A percentile compares a stretch with the other conserved stretches of the same genome.
Evolutionary conservation across 2,888 invertebrate species (phyloP).

Genomic region (Clunio marinus): DNA sequence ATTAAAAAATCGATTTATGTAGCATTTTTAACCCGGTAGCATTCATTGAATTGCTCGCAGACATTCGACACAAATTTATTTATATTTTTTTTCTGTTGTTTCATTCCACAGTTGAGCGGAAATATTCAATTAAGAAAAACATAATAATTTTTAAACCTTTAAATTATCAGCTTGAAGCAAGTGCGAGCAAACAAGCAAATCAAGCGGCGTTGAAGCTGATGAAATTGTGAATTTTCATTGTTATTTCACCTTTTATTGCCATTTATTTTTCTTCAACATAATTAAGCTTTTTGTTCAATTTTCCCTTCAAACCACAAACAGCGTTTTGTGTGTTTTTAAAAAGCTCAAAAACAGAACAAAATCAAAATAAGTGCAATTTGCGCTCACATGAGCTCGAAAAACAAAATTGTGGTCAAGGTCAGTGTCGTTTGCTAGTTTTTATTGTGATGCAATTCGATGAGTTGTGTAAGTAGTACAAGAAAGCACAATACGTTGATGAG

Average conservation of each 20-base stretch:
- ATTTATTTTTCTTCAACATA: slow-evolving; percentile 4
- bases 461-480: not conserved
- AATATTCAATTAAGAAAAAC: slow-evolving; percentile 36
- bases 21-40: not conserved
- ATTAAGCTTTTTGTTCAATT: not conserved
- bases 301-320: not conserved
- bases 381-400: not conserved
- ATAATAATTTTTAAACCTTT: slow-evolving; percentile 33
- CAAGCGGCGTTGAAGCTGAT: not conserved
- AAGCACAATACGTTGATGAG: not conserved
- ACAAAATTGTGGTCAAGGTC: slow-evolving; percentile 27
- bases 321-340: too few relatives aligned
- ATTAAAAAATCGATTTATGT: not conserved
- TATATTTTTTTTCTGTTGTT: too few relatives aligned
- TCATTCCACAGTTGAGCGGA: slow-evolving; percentile 14
- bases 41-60: too few relatives aligned
- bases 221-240: not conserved
- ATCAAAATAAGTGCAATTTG: not conserved
- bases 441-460: not conserved
- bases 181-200: not conserved
- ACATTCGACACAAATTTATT: too few relatives aligned
- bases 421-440: not conserved
- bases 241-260: not conserved
- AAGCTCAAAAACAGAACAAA: not conserved
- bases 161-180: slow-evolving; percentile 33